These are phyloP conservation scores for Squalus acanthias DNA, from an alignment of 2,797 vertebrate genomes.

Conservation along the genomic window DNA sequence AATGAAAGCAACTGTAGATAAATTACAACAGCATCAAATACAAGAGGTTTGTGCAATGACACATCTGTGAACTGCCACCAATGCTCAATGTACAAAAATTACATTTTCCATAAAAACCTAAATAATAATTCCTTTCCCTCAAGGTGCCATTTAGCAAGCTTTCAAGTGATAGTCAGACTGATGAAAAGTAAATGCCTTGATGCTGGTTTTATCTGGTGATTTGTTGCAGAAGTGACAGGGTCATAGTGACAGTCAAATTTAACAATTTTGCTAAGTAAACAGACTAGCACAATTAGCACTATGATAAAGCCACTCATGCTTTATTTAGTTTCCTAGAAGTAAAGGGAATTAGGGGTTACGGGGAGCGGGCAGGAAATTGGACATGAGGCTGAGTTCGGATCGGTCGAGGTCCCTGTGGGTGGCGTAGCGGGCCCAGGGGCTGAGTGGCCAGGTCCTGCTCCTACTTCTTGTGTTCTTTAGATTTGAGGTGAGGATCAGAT, in stretches of 20 bases:
- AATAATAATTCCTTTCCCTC: neutral
- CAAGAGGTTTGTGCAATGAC: neutral
- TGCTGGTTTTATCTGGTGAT: neutral
- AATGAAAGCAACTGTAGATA: neutral
- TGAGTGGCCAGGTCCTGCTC: too few species aligned
- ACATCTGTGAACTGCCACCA: neutral
- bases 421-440: too few species aligned
- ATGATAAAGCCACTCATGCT: neutral
- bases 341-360: too few species aligned
- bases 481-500: too few species aligned
- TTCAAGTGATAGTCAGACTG: neutral
- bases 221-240: neutral
- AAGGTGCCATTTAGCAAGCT: neutral
- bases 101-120: neutral
- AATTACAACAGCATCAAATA: neutral
- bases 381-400: too few species aligned
- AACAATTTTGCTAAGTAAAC: neutral
- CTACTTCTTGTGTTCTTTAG: too few species aligned
- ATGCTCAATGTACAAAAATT: neutral
- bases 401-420: too few species aligned
- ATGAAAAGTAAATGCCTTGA: neutral
- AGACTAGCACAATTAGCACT: neutral
- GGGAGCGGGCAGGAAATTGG: too few species aligned
- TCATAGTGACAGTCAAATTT: neutral
- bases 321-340: too few species aligned